phyloP scores from a whole-genome alignment of 2,113 vertebrate genomes.

The Prinia subflava region DNA sequence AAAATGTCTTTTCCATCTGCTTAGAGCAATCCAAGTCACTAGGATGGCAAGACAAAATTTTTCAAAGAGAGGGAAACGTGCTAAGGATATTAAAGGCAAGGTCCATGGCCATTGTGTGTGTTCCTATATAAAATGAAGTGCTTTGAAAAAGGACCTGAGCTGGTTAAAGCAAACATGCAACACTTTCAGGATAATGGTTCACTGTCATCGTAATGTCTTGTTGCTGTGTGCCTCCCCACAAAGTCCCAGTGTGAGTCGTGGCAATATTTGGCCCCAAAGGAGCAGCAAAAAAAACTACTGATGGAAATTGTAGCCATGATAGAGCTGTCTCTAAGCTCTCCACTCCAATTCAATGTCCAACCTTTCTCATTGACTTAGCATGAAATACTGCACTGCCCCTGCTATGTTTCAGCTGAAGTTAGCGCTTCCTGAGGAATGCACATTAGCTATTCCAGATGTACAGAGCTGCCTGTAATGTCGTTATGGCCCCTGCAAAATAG shows the following conservation, averaged over 20 bases:
- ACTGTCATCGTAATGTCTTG: not conserved
- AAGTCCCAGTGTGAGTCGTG: not conserved
- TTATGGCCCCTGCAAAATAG: constrained; percentile 53
- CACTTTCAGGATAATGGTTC: not conserved
- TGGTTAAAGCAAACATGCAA: not conserved
- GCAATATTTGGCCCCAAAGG: not conserved
- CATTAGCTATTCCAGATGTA: constrained; percentile 64
- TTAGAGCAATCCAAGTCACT: not conserved
- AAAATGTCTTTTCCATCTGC: not conserved
- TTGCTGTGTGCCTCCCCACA: fast-evolving
- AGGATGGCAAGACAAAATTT: not conserved
- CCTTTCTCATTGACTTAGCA: not conserved
- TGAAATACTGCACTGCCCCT: not conserved
- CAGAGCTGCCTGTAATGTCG: not conserved
- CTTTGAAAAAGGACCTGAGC: not conserved
- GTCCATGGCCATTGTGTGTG: fast-evolving
- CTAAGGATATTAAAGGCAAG: not conserved
- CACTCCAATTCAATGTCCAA: not conserved
- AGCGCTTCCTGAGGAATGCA: constrained; percentile 20
- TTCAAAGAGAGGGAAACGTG: not conserved
- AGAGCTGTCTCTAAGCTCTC: not conserved
- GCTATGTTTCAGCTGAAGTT: constrained; percentile 22
- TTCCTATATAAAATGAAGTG: not conserved
- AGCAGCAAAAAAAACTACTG: not conserved
- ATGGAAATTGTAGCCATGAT: not conserved